phyloP scores from a whole-genome alignment of 1,140 invertebrate species.

The Lutraria rhynchaena region DNA sequence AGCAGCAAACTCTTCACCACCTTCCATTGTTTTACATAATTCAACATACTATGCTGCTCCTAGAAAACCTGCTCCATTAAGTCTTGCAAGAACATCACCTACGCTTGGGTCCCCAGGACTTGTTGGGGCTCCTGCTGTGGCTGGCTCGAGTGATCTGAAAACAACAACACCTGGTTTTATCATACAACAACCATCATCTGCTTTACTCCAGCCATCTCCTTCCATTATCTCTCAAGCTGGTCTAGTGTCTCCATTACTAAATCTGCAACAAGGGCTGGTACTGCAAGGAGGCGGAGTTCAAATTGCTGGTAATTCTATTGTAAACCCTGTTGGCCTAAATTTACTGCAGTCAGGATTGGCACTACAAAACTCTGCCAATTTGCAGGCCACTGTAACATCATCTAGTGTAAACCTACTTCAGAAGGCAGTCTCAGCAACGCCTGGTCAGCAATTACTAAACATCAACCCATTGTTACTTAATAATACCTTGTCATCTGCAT shows the following conservation, averaged over 20 bases:
- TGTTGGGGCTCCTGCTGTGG: constrained; percentile 5
- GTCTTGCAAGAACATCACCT: background rate
- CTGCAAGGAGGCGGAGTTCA: constrained; percentile 29
- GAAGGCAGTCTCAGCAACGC: background rate
- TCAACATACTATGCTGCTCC: constrained; percentile 18
- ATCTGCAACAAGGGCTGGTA: constrained; percentile 28
- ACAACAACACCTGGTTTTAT: constrained; percentile 2
- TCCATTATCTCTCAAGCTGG: constrained; percentile 9
- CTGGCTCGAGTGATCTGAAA: background rate
- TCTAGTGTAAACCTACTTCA: constrained; percentile 5
- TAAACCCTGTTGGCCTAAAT: constrained; percentile 37
- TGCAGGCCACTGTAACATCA: background rate
- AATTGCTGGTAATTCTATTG: constrained; percentile 27
- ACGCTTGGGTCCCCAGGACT: background rate
- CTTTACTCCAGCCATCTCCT: constrained; percentile 1
- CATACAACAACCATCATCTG: background rate
- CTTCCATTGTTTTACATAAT: constrained; percentile 32
- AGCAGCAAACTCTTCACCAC: background rate
- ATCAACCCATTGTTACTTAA: constrained; percentile 43
- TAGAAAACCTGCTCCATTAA: background rate
- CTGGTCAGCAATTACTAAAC: constrained; percentile 2
- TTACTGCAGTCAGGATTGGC: constrained; percentile 29
- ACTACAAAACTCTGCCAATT: background rate
- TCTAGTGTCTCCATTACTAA: constrained; percentile 28
- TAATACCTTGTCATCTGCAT: background rate